Percentiles rank a stretch among this genome's conserved stretches.
Conservation (phyloP, 2,113 vertebrate species). For the Hemibagrus wyckioides region DNA sequence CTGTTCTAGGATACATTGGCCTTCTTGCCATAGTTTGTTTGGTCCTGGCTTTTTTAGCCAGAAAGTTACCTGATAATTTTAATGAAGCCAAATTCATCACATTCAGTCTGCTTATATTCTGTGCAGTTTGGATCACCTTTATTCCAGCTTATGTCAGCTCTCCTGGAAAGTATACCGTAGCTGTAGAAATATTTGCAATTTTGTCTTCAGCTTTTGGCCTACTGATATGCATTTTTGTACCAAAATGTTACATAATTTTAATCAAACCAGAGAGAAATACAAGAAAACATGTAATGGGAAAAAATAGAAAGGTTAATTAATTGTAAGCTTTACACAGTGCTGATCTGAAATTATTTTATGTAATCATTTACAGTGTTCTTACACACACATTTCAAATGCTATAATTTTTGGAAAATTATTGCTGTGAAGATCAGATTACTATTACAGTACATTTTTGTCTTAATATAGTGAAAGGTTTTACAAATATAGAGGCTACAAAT, state of each 20-base stretch:
- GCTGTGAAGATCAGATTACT: too few relatives aligned
- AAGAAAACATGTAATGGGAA: slow-evolving; percentile 60
- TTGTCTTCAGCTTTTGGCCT: slow-evolving; percentile 59
- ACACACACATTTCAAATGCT: neutral
- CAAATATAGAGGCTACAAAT: too few relatives aligned
- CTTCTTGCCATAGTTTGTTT: slow-evolving; percentile 55
- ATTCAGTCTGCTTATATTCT: slow-evolving; percentile 65
- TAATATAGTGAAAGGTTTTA: too few relatives aligned
- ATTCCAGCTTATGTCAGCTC: slow-evolving; percentile 72
- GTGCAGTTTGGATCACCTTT: slow-evolving; percentile 67
- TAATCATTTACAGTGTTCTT: neutral
- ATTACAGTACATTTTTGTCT: too few relatives aligned
- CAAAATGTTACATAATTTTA: slow-evolving; percentile 64
- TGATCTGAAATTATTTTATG: slow-evolving; percentile 48
- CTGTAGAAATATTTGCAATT: slow-evolving; percentile 69
- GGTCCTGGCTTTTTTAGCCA: slow-evolving; percentile 59
- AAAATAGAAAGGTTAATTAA: slow-evolving; percentile 26
- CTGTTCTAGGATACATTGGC: slow-evolving; percentile 59
- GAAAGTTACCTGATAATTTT: slow-evolving; percentile 64
- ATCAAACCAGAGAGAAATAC: slow-evolving; percentile 63
- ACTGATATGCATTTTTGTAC: slow-evolving; percentile 62
- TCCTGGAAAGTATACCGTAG: slow-evolving; percentile 70
- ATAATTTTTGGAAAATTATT: neutral
- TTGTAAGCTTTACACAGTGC: neutral
- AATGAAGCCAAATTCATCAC: slow-evolving; percentile 66